Base-by-base conservation (phyloP, 64 coral and sea anemone genomes). In the Porites lutea region DNA sequence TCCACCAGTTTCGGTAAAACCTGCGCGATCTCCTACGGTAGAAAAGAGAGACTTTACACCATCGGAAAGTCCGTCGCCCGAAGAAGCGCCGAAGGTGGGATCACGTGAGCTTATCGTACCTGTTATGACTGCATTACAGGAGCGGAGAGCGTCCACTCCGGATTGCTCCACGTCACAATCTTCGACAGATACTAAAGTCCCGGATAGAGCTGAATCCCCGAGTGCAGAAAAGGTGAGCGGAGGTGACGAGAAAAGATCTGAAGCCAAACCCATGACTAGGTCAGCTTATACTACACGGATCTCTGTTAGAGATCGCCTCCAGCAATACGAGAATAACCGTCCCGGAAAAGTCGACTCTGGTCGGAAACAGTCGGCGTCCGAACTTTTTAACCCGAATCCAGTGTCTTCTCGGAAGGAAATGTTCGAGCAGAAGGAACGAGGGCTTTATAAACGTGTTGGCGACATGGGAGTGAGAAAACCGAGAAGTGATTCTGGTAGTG, bases 251-350 rank as follows among this genome's bases (percentile, higher is more conserved):
- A 79, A 82, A 75, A 79, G 57, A 65, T 19, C 58, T 3, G 72
- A 93, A 19, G 23, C 49, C 2, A 75, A 71, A 65, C 21, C 15
- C 18, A 46, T 2, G n/a, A 74, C 50, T 59, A 57, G 69, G 48
- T 73, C 86, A 5, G 50, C 86, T 74, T 74, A 88, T 27, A 75
- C 73, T 0, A 19, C 72, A 13, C 82, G 91, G 12, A 49, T 93
- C 4, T 93, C 91, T 19, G 91, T 93, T 21, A 93, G 87, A 87
- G 91, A 93, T 71, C 82, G 91, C 12, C 72, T 65, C 9, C 83
- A 68, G 59, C 91, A 87, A 49, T 93, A 93, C 83, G 91, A 93
- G 48, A 79, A 60, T 4, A 84, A 92, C 45, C 79, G 71, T 74
- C 48, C 90, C 60, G 72, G 18, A 8, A 78, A n/a, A 47, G 5